Evolutionary conservation across 1,140 invertebrate species (phyloP), one percentile per base, ranked within the genome.

Genomic region (Ceratina australensis): DNA sequence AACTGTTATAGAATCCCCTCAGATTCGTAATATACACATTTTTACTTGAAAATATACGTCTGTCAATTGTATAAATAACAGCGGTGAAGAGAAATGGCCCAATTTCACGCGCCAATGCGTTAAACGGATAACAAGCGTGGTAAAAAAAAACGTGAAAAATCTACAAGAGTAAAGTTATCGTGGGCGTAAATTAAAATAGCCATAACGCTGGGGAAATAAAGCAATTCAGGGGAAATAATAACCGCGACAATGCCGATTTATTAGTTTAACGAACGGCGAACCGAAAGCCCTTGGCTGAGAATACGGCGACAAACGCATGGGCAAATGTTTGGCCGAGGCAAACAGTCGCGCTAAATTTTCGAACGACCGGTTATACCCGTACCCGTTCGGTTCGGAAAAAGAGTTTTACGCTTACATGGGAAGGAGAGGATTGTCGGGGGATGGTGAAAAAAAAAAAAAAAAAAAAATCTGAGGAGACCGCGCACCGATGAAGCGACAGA

Each of bases 301-400:
- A 73, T 61, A 64, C 79, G 80, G 28, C 61, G 77, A 66, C 78
- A 66, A 84, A 81, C 75, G 79, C 60, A 78, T 49, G 81, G 71
- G 78, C 79, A 86, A 88, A 88, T 88, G 86, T 88, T 88, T 88
- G 85, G 66, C 69, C 78, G 64, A 52, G 64, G 78, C 79, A 87
- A 87, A 88, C 82, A 87, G 76, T 67, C 82, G 78, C 72, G 84
- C 69, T 83, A 87, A 87, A 88, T 83, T 87, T 84, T 81, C 78
- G 78, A 79, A 63, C 72, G 68, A 72, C 78, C 79, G 79, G 79
- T 82, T 81, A 72, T 59, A 71, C 42, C 47, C 52, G 66, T 18
- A 63, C 66, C 66, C 2, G 3, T 18, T 15, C 60, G 13, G 3
- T 18, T 15, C 4, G 50, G 78, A 63, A 56, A 64, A 66, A 72